Conservation (phyloP, 2,888 invertebrate genomes). For the Drosophila borealis region DNA sequence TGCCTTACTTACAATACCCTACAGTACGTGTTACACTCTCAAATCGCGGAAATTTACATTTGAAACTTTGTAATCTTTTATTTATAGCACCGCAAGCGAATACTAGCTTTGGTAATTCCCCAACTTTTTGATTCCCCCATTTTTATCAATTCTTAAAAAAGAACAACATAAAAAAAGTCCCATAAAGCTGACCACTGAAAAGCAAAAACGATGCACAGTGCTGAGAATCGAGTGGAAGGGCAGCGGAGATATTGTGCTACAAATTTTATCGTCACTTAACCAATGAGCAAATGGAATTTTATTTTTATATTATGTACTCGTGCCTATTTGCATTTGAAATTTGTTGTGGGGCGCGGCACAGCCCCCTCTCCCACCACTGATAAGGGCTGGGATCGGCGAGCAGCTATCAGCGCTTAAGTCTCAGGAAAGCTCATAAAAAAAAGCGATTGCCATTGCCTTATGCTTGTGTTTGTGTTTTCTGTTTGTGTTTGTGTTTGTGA, state of each 20-base stretch:
- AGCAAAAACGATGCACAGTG: conserved; percentile 25
- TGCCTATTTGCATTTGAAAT: conserved; percentile 54
- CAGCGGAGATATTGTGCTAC: conserved; percentile 27
- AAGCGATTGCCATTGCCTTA: conserved; percentile 39
- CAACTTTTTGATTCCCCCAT: conserved; percentile 5
- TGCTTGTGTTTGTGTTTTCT: conserved; percentile 16
- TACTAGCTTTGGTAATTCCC: conserved; percentile 24
- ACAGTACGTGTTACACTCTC: no score
- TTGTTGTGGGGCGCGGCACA: conserved; percentile 1
- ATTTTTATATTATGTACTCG: conserved; percentile 42
- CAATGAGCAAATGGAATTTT: conserved; percentile 60
- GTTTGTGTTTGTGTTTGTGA: conserved; percentile 43
- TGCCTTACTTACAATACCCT: background rate
- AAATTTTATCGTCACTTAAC: conserved; percentile 67
- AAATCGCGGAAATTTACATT: background rate
- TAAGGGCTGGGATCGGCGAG: conserved; percentile 27
- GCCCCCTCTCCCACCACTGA: background rate
- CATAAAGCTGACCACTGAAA: conserved; percentile 51
- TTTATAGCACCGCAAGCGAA: conserved; percentile 22
- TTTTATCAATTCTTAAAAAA: conserved; percentile 53
- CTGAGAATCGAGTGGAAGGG: conserved; percentile 3
- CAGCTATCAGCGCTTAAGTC: conserved; percentile 41
- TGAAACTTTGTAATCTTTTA: background rate
- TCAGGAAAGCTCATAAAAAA: conserved; percentile 47
- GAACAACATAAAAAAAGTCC: conserved; percentile 42